Base-by-base conservation (phyloP, 2,888 invertebrate genomes). In the Hyposoter didymator region DNA sequence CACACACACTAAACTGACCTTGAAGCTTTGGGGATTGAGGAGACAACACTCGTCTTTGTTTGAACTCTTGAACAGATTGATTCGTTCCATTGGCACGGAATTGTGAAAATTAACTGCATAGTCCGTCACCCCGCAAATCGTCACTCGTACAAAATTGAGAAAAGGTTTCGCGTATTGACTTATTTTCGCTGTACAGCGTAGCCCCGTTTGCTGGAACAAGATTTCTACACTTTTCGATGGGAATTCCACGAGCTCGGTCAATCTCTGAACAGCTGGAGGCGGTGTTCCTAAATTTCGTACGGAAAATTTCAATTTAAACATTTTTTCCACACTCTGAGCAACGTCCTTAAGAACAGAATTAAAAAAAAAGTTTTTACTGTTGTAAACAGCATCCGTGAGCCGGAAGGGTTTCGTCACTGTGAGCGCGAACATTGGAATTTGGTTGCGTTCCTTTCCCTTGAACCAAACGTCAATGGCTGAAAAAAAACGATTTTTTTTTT, bases 391-490 rank as follows among this genome's bases (percentile, higher is more conserved):
- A 72, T 92, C 92, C 0, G 91, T 92, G 17, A 92, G 89, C 22
- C 90, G 89, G 84, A 89, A 92, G 0, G 92, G 91, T 84, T 91
- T 91, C 49, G 91, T 92, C 28, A 91, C 84, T 1, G 90, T 90
- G 4, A 88, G 89, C n/a, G 91, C 88, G 84, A 90, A 90, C 91
- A 91, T 92, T n/a, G 92, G 92, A 80, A 92, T 92, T 87, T 92
- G 92, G 79, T 91, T 90, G 32, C 92, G 86, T 55, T 92, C 92
- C 72, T 87, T 89, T 4, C 91, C 92, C 75, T 90, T 90, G 32
- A 92, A 90, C 86, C 89, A 90, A 12, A 79, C 89, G 64, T 92
- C 92, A 19, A 92, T 90, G n/a, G 92, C 92, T 92, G 78, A 2
- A 89, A 91, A 78, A 72, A 45, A 47, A 39, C 39, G 10, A 39